A percentile compares a stretch with the other conserved stretches of the same genome.
phyloP scores from a whole-genome alignment of 30 jellyfish, hydroid and myxozoan genomes.

The Pelagia noctiluca region DNA sequence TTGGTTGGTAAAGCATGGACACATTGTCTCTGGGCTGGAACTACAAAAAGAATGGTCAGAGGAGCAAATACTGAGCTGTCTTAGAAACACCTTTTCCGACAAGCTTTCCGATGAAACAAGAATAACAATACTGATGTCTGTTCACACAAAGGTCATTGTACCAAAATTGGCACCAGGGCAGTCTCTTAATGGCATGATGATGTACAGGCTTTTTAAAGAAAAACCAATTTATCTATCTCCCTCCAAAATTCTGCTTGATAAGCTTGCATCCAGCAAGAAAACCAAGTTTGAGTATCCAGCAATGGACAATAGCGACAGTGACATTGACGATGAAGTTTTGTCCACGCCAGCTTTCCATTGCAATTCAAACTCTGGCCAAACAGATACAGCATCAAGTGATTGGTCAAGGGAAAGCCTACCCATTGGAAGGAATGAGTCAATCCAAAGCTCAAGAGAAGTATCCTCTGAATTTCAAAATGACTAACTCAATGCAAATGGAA shows the following conservation, averaged over 20 bases:
- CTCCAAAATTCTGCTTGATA: constrained; percentile 5
- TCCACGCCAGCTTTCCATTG: constrained; percentile 24
- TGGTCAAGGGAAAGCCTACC: not conserved
- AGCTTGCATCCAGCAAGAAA: not conserved
- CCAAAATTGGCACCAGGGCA: constrained; percentile 41
- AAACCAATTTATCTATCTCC: constrained; percentile 21
- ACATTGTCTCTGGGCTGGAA: constrained; percentile 9
- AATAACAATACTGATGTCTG: constrained; percentile 14
- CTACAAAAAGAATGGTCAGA: constrained; percentile 46
- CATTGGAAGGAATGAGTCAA: not conserved
- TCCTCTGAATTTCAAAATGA: not conserved
- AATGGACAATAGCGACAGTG: constrained; percentile 2
- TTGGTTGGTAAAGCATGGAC: constrained; percentile 32
- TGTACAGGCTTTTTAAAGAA: constrained; percentile 21
- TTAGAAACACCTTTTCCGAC: not conserved
- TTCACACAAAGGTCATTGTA: constrained; percentile 20
- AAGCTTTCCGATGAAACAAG: not conserved
- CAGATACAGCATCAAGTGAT: constrained; percentile 5
- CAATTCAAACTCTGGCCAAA: not conserved
- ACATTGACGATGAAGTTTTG: constrained; percentile 20
- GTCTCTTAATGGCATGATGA: constrained; percentile 20
- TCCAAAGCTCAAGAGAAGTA: not conserved
- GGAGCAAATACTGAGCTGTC: not conserved
- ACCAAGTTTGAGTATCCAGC: constrained; percentile 6
- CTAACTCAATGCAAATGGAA: not conserved